Evolutionary conservation across 2,113 vertebrate species (phyloP).

Genomic region (Paradisaea rubra): DNA sequence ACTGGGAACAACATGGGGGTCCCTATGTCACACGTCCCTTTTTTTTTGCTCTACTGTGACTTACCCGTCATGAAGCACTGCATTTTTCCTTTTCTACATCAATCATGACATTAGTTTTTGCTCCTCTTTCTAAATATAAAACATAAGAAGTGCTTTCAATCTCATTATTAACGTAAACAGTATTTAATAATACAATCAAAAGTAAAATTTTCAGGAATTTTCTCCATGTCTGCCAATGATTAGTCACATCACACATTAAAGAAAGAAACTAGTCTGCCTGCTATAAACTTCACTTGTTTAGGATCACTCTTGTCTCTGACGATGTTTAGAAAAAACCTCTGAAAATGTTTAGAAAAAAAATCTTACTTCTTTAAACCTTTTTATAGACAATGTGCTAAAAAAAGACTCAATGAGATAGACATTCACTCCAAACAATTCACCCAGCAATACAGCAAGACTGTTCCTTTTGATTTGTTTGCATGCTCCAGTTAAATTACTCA

Average conservation of each 20-base stretch:
- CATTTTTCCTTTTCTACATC: neutral
- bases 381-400: neutral
- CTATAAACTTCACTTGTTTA: neutral
- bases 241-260: neutral
- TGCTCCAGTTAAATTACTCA: neutral
- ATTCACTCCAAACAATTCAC: neutral
- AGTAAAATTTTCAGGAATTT: neutral
- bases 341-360: neutral
- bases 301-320: neutral
- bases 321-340: neutral
- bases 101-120: neutral
- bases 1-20: neutral
- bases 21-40: neutral
- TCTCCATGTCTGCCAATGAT: neutral
- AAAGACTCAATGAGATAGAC: neutral
- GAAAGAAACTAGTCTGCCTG: neutral
- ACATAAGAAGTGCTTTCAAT: neutral
- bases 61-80: neutral
- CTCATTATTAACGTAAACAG: neutral
- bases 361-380: neutral
- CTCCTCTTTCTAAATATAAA: neutral
- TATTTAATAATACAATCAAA: neutral
- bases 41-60: neutral
- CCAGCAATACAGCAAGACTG: neutral
- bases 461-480: neutral